Conservation (phyloP, 2,113 vertebrate species). For the Bucco capensis region DNA sequence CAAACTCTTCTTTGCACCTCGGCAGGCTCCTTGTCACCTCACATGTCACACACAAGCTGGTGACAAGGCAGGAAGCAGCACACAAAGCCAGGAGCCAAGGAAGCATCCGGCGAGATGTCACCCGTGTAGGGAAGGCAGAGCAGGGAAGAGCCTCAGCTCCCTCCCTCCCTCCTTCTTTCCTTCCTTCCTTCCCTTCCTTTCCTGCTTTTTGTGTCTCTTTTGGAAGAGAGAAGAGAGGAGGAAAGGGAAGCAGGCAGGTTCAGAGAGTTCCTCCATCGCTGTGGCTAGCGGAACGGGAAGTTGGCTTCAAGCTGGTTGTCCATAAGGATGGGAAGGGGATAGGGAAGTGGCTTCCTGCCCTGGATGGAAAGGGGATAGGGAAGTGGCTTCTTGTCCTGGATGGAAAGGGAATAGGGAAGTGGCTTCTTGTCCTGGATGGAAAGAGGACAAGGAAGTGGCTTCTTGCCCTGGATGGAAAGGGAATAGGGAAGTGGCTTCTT, state of each 20-base stretch:
- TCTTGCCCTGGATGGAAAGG: too few species aligned
- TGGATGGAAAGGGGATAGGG: background rate
- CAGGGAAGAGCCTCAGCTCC: too few species aligned
- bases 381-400: too few species aligned
- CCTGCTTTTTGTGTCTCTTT: background rate
- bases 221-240: background rate
- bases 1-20: constrained; percentile 41
- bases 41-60: constrained; percentile 66
- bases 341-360: background rate
- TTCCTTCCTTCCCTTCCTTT: too few species aligned
- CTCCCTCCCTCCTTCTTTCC: background rate
- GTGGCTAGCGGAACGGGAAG: background rate
- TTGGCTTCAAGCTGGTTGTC: background rate
- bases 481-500: too few species aligned
- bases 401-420: too few species aligned
- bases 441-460: too few species aligned
- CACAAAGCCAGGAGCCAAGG: background rate
- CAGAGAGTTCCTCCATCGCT: background rate
- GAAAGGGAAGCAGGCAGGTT: background rate
- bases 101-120: constrained; percentile 52
- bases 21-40: constrained; percentile 19
- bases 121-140: too few species aligned
- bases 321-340: background rate
- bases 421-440: too few species aligned
- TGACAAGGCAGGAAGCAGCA: constrained; percentile 22